These are phyloP conservation scores for Drosophila peninsularis DNA, from an alignment of 2,888 invertebrate genomes.

Conservation along the genomic window DNA sequence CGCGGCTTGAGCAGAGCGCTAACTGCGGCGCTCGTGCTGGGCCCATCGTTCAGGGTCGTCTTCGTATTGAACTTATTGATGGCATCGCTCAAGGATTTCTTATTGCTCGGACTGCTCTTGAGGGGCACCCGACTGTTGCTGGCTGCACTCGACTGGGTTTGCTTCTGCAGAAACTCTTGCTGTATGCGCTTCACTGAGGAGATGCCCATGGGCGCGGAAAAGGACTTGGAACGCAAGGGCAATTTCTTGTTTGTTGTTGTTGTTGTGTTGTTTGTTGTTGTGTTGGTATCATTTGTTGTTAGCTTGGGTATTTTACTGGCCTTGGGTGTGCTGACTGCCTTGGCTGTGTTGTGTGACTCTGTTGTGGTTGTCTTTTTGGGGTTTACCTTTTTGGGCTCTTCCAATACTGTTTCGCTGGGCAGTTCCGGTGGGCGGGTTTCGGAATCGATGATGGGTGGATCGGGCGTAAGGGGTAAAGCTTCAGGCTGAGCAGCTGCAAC, in stretches of 20 bases:
- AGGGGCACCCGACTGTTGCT: slow-evolving; percentile 59
- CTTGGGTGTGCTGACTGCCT: slow-evolving; percentile 31
- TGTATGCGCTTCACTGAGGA: slow-evolving; percentile 83
- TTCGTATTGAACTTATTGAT: slow-evolving; percentile 79
- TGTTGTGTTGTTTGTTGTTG: slow-evolving; percentile 17
- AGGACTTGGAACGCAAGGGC: slow-evolving; percentile 83
- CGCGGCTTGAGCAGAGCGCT: slow-evolving; percentile 65
- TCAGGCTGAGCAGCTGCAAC: not conserved
- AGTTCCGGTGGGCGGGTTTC: slow-evolving; percentile 64
- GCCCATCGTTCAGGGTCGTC: slow-evolving; percentile 48
- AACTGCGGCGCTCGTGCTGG: slow-evolving; percentile 56
- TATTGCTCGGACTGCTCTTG: slow-evolving; percentile 73
- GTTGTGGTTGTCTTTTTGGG: slow-evolving; percentile 24
- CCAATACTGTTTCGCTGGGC: slow-evolving; percentile 62
- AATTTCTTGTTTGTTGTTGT: slow-evolving; percentile 62
- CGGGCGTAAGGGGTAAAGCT: slow-evolving; percentile 42
- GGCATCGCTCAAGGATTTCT: slow-evolving; percentile 82
- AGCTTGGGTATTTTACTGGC: slow-evolving; percentile 76
- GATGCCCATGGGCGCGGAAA: slow-evolving; percentile 83
- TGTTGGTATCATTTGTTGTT: slow-evolving; percentile 59
- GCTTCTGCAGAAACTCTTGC: slow-evolving; percentile 81
- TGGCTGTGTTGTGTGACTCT: slow-evolving; percentile 29
- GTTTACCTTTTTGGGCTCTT: slow-evolving; percentile 69
- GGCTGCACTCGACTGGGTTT: slow-evolving; percentile 42
- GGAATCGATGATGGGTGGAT: slow-evolving; percentile 58